These are phyloP conservation scores for Chrysochloris asiatica DNA, from an alignment of 2,113 vertebrate genomes.

Conservation along the genomic window DNA sequence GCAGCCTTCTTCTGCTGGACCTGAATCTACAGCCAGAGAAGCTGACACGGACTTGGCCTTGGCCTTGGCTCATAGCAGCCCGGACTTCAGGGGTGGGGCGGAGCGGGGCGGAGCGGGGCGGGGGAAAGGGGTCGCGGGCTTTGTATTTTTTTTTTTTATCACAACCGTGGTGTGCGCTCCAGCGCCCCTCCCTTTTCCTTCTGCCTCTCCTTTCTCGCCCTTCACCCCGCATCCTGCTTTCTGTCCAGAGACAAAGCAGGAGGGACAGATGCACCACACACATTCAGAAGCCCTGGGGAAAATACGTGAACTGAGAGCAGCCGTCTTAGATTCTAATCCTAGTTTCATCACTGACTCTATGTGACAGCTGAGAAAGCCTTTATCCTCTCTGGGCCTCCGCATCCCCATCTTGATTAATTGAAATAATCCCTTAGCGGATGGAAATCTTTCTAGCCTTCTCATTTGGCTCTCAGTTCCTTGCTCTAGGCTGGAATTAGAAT, in stretches of 20 bases:
- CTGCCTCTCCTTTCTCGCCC: constrained; percentile 41
- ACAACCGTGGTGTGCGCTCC: constrained; percentile 38
- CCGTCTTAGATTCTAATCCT: constrained; percentile 25
- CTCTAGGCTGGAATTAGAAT: not conserved
- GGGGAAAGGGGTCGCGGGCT: constrained; percentile 59
- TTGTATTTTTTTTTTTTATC: constrained; percentile 71
- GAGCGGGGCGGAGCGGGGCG: not conserved
- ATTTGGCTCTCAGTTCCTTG: constrained; percentile 1
- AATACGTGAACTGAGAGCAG: constrained; percentile 14
- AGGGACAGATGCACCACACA: not conserved
- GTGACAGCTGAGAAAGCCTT: constrained; percentile 44
- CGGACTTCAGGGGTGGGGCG: constrained; percentile 43
- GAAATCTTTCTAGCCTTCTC: not conserved
- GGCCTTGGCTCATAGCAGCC: constrained; percentile 20
- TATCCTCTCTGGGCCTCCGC: constrained; percentile 62
- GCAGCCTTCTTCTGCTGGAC: constrained; percentile 5
- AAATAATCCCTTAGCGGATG: constrained; percentile 41
- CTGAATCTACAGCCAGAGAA: not conserved
- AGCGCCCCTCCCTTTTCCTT: constrained; percentile 43
- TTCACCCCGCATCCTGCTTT: constrained; percentile 8
- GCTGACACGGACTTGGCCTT: not conserved
- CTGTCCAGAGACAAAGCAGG: constrained; percentile 44
- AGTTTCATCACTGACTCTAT: constrained; percentile 17
- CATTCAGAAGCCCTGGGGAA: constrained; percentile 35
- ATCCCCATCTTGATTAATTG: constrained; percentile 56